Base-by-base conservation (phyloP, 1,140 invertebrate species). In the Nebria ingens region DNA sequence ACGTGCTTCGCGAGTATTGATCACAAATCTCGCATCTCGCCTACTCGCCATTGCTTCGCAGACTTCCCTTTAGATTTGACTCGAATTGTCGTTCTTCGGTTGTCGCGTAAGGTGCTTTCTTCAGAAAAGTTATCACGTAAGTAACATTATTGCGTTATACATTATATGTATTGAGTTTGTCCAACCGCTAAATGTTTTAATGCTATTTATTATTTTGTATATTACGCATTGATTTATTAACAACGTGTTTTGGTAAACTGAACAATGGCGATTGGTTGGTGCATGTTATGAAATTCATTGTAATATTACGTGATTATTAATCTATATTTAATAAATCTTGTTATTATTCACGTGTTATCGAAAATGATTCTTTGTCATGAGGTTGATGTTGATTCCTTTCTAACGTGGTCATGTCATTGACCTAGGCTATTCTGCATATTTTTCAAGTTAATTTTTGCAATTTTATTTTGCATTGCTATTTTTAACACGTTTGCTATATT, bases 61-160 rank as follows among this genome's bases (percentile, higher is more conserved):
- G 17, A 45, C 6, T 45, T 45, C 40, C 40, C 17, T 45, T 29
- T 13, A 29, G 25, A 29, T 29, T 45, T 45, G 40, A 45, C 40
- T 45, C 40, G 17, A 45, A 45, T 45, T 17, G 40, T 45, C 6
- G 9, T 17, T 45, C 40, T 45, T 17, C 40, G 40, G 40, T 6
- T 45, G 40, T 45, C 40, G 40, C 40, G 40, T 45, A 12, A 9
- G 17, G 40, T 45, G 40, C 40, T 45, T 45, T 45, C 40, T 45
- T 45, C 17, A 45, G 40, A 45, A 6, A 45, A 45, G 40, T 45
- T 45, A 45, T 45, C 40, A 45, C 40, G 40, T 45, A 45, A 45
- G 40, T 45, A 45, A 29, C 25, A 29, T 29, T 29, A 13, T 6
- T 6, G n/a, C 25, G n/a, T 34, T 34, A 34, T n/a, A n/a, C 6